Evolutionary conservation across 2,113 vertebrate species (phyloP).

Genomic region (Todiramphus chloris): DNA sequence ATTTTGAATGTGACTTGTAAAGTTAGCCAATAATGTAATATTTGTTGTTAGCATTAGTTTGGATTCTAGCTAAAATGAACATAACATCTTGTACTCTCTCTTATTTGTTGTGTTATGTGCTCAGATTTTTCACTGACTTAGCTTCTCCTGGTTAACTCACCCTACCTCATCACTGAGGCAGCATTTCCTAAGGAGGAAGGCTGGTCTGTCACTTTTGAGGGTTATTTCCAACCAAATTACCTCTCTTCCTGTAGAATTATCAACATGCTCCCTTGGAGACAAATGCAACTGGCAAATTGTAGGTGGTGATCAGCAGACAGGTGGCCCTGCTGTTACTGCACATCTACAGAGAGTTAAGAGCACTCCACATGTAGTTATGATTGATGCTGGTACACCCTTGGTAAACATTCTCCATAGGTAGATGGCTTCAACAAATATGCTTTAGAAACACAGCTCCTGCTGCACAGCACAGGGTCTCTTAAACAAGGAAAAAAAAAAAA

Average conservation of each 20-base stretch:
- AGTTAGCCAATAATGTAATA: neutral
- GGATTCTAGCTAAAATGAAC: neutral
- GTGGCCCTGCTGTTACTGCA: neutral
- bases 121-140: conserved; percentile 5
- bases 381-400: neutral
- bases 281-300: neutral
- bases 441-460: conserved; percentile 26
- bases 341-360: neutral
- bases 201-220: neutral
- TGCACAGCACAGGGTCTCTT: neutral
- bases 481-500: neutral
- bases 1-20: neutral
- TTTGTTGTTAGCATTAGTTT: neutral
- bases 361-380: neutral
- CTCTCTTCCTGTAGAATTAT: neutral
- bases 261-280: neutral
- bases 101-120: neutral
- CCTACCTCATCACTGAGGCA: neutral
- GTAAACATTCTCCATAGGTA: conserved; percentile 12
- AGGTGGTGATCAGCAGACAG: neutral
- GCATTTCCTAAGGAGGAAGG: neutral
- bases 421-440: neutral
- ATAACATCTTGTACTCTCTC: neutral
- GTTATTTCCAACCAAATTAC: neutral
- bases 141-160: neutral